phyloP scores from a whole-genome alignment of 1,140 invertebrate species.

The Druon quercuslanigerum region DNA sequence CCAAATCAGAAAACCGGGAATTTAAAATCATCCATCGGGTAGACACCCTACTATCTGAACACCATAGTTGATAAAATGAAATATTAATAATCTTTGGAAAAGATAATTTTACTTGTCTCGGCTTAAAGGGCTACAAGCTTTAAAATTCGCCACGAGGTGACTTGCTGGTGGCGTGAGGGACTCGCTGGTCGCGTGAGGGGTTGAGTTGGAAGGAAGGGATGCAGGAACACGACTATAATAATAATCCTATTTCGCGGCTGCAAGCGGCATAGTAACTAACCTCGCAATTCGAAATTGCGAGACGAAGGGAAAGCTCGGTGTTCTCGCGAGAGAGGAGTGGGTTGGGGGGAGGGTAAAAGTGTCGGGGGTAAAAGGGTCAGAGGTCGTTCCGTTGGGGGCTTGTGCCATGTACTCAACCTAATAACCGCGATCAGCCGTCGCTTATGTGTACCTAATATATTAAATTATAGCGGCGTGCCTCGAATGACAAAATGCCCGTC shows the following conservation, averaged over 20 bases:
- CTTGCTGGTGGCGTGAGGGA: not conserved
- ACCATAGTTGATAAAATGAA: no score
- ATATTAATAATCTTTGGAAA: no score
- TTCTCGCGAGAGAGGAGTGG: constrained; percentile 35
- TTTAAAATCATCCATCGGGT: no score
- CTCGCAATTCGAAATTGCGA: constrained; percentile 58
- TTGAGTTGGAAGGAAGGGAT: constrained; percentile 31
- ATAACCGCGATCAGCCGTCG: constrained; percentile 73
- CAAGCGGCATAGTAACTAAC: constrained; percentile 71
- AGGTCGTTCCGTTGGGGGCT: constrained; percentile 58
- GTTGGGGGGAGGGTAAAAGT: constrained; percentile 19
- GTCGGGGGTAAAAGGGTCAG: constrained; percentile 53
- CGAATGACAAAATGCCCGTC: constrained; percentile 60
- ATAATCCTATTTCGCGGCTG: constrained; percentile 71
- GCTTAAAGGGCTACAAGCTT: constrained; percentile 23
- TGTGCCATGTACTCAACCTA: constrained; percentile 67
- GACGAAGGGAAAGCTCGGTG: constrained; percentile 36
- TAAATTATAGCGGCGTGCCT: constrained; percentile 69
- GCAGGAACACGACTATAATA: constrained; percentile 60
- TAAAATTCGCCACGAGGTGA: constrained; percentile 17
- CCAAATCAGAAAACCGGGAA: no score
- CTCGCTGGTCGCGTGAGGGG: not conserved
- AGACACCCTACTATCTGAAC: no score
- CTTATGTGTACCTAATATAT: constrained; percentile 74
- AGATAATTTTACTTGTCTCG: not conserved